phyloP scores from a whole-genome alignment of 2,113 vertebrate species.

The Mesocricetus auratus region DNA sequence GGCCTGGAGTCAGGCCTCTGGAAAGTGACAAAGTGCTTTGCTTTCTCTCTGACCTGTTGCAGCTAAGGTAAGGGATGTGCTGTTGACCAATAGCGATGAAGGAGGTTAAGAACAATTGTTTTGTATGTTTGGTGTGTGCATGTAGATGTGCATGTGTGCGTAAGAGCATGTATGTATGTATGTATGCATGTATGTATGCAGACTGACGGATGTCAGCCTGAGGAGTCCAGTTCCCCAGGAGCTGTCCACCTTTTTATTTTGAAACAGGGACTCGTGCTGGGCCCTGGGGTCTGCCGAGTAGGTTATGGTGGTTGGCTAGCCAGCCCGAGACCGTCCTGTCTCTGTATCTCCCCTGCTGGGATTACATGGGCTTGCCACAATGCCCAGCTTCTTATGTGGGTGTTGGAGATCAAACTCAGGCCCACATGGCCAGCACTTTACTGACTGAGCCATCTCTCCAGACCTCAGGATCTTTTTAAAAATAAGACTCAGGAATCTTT shows the following conservation, averaged over 20 bases:
- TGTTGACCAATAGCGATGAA: not conserved
- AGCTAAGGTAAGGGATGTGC: not conserved
- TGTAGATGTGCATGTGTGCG: not conserved
- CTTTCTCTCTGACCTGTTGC: not conserved
- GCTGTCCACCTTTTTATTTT: not conserved
- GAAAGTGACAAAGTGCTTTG: not conserved
- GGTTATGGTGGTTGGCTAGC: not conserved
- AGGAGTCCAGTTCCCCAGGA: too few relatives aligned
- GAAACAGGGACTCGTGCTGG: not conserved
- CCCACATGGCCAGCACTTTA: not conserved
- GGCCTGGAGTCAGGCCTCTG: not conserved
- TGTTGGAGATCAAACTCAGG: not conserved
- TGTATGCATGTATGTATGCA: not conserved
- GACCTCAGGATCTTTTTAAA: not conserved
- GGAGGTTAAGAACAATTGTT: not conserved
- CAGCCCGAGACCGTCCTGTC: not conserved
- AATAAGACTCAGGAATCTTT: not conserved
- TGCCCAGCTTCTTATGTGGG: not conserved
- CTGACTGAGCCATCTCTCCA: not conserved
- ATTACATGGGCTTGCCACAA: not conserved
- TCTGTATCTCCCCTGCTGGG: not conserved
- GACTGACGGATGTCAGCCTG: not conserved
- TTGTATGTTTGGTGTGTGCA: not conserved
- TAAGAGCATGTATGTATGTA: not conserved
- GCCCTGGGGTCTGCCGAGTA: not conserved